phyloP scores from a whole-genome alignment of 2,888 invertebrate genomes.

The Opisthograptis luteolata region DNA sequence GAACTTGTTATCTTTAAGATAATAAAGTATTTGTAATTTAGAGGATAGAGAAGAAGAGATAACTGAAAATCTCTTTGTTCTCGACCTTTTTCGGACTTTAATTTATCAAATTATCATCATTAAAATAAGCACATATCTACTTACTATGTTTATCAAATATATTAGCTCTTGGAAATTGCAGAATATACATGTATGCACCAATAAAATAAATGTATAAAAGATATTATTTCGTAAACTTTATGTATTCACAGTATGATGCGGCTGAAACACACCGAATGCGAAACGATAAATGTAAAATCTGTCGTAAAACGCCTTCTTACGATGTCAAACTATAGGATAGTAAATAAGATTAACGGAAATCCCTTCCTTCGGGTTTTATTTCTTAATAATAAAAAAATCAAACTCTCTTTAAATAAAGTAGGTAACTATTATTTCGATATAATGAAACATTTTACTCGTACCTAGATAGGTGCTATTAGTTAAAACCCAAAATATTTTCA shows the following conservation, averaged over 20 bases:
- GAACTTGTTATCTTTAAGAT: slow-evolving; percentile 11
- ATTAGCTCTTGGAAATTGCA: too few species aligned
- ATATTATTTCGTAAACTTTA: slow-evolving; percentile 34
- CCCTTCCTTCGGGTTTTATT: slow-evolving; percentile 40
- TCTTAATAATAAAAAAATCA: slow-evolving; percentile 37
- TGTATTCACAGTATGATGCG: slow-evolving; percentile 47
- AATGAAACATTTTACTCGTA: slow-evolving; percentile 66
- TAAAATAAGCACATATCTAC: too few species aligned
- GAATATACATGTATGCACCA: too few species aligned
- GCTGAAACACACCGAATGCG: slow-evolving; percentile 48
- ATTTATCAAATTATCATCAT: background rate
- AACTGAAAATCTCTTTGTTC: background rate
- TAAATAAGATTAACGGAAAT: slow-evolving; percentile 53
- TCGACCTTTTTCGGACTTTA: slow-evolving; percentile 2
- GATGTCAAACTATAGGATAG: slow-evolving; percentile 48
- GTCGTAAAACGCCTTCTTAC: slow-evolving; percentile 58
- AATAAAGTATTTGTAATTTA: slow-evolving; percentile 27
- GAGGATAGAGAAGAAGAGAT: background rate
- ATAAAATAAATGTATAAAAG: too few species aligned
- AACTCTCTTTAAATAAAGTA: too few species aligned
- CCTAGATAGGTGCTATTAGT: slow-evolving; percentile 93
- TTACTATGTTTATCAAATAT: too few species aligned
- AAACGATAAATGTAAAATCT: slow-evolving; percentile 62
- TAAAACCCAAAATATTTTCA: slow-evolving; percentile 93
- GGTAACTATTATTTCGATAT: too few species aligned